Evolutionary conservation across 2,888 invertebrate species (phyloP), one percentile per base, ranked within the genome.

Genomic region (Lamellibrachia columna): DNA sequence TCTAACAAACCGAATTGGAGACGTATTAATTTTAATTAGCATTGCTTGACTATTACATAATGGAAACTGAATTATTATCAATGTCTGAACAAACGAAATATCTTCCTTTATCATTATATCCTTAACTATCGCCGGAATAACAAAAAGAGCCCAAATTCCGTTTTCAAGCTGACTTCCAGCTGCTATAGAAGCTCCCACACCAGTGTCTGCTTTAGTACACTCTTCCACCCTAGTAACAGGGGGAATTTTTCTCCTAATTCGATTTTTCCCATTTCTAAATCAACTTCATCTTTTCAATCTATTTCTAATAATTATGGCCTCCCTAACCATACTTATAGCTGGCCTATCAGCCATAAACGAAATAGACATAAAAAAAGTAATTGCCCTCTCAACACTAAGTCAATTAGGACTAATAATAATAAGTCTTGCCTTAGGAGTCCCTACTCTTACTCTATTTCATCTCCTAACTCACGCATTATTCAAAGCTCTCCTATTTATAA

Each of bases 101-200:
- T 90, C 97, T 96, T 95, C 96, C 0, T 9, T 94, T n/a, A 96
- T 97, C 95, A 95, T 96, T 97, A 95, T 96, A 75, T 93, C 96
- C 93, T 92, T 97, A 90, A 92, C 97, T 90, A 92, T 97, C 52
- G 97, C 97, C 0, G 97, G 97, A 92, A 97, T 98, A 97, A 98
- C 98, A 93, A 98, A 98, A 96, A 98, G 98, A 94, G 98, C 98
- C 95, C 98, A 98, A 96, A 97, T 98, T 97, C 98, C 98, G 91
- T 98, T 98, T 97, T 98, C 98, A 94, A 97, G 98, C 91, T 98
- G 98, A 95, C 96, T 98, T 92, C 98, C 98, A 0, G 97, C 97
- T 0, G 98, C 98, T 91, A 98, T 98, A 96, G 98, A 98, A 0
- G 98, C 98, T 91, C 98, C 98, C 75, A 98, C 98, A 0, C 98